A percentile compares a stretch with the other conserved stretches of the same genome.
These are phyloP conservation scores for Apistogramma diplotaenia DNA, from an alignment of 2,113 vertebrate species.

Conservation along the genomic window DNA sequence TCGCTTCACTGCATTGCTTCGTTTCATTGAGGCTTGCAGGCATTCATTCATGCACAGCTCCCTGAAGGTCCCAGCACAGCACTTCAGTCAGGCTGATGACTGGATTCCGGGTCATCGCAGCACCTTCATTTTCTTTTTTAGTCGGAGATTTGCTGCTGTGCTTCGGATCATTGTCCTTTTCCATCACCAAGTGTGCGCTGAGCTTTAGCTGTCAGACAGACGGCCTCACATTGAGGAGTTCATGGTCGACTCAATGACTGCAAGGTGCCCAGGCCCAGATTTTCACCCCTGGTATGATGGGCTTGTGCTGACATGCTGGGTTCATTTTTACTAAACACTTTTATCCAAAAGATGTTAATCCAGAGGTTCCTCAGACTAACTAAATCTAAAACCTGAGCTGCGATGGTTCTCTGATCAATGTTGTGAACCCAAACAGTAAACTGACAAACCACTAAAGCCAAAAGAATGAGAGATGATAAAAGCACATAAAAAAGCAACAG, in stretches of 20 bases:
- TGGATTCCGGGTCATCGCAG: background rate
- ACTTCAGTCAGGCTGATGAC: background rate
- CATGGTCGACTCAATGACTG: too few relatives aligned
- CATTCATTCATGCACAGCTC: background rate
- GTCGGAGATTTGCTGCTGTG: too few relatives aligned
- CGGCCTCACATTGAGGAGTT: too few relatives aligned
- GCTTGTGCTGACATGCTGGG: too few relatives aligned
- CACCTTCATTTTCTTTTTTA: background rate
- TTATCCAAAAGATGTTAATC: too few relatives aligned
- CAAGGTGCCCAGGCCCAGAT: too few relatives aligned
- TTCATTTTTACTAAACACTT: too few relatives aligned
- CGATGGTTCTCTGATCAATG: background rate
- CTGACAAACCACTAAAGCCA: background rate
- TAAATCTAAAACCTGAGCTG: background rate
- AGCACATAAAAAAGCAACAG: background rate
- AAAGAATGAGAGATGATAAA: background rate
- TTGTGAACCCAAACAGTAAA: background rate
- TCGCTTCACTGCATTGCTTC: background rate
- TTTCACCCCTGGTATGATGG: too few relatives aligned
- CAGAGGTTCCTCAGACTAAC: too few relatives aligned
- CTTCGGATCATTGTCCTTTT: too few relatives aligned
- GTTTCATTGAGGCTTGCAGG: background rate
- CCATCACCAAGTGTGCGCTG: too few relatives aligned
- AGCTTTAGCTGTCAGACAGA: too few relatives aligned
- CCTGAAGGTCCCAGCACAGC: background rate